Percentiles rank a stretch among this genome's conserved stretches.
These are phyloP conservation scores for Archilochus colubris DNA, from an alignment of 2,113 vertebrate genomes.

Conservation along the genomic window DNA sequence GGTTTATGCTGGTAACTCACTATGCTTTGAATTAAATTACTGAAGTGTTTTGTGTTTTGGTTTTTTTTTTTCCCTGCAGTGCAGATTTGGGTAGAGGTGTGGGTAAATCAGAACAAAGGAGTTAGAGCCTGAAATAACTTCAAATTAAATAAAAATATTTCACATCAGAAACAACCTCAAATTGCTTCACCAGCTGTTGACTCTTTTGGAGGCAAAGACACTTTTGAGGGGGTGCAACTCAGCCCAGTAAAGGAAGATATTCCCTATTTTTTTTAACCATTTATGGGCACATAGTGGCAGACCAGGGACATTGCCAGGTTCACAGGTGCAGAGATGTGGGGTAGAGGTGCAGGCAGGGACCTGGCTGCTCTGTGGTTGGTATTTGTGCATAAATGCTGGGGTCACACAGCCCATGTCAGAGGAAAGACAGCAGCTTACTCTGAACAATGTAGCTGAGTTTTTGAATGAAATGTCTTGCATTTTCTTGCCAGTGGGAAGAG, in stretches of 20 bases:
- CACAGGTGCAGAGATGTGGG: background rate
- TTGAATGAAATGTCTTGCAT: background rate
- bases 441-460: background rate
- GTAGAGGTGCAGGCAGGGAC: background rate
- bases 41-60: background rate
- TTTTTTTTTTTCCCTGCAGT: background rate
- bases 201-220: background rate
- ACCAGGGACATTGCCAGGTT: background rate
- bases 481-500: background rate
- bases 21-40: conserved; percentile 23
- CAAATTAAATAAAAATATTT: background rate
- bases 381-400: background rate
- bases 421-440: background rate
- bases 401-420: background rate
- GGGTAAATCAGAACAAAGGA: background rate
- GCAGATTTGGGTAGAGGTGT: background rate
- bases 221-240: background rate
- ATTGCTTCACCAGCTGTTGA: background rate
- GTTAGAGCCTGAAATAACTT: background rate
- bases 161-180: background rate
- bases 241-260: background rate
- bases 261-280: background rate
- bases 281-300: background rate
- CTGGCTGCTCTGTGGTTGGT: background rate
- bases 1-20: conserved; percentile 3